Evolutionary conservation across 2,888 invertebrate species (phyloP).

Genomic region (Pogonocherus hispidulus): DNA sequence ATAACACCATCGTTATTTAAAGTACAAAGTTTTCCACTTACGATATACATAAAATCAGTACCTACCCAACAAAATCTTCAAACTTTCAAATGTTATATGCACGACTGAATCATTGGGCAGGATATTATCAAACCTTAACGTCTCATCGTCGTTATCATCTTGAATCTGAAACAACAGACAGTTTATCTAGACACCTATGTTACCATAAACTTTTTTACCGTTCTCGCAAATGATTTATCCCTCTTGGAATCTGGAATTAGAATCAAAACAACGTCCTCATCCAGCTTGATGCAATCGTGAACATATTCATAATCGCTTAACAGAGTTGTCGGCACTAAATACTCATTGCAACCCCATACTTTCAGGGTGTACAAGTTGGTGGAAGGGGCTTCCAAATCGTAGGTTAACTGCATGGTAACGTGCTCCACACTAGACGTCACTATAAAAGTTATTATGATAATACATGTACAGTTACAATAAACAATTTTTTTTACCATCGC

Average conservation of each 20-base stretch:
- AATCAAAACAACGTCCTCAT: constrained; percentile 85
- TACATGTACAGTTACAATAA: no score
- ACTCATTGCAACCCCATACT: constrained; percentile 92
- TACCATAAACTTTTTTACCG: constrained; percentile 69
- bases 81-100: constrained; percentile 84
- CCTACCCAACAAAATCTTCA: constrained; percentile 87
- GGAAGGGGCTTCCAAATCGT: constrained; percentile 78
- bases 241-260: constrained; percentile 77
- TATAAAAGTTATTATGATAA: constrained; percentile 71
- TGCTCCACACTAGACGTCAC: constrained; percentile 90
- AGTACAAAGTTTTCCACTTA: no score
- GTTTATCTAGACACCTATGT: not conserved
- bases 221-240: constrained; percentile 81
- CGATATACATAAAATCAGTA: no score
- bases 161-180: constrained; percentile 69
- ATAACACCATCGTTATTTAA: no score
- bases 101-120: constrained; percentile 82
- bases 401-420: constrained; percentile 86
- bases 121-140: constrained; percentile 83
- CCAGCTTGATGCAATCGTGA: constrained; percentile 92
- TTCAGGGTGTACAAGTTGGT: constrained; percentile 74
- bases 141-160: constrained; percentile 85
- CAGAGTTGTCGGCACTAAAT: constrained; percentile 85
- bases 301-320: constrained; percentile 94
- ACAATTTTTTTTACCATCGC: constrained; percentile 85